phyloP scores from a whole-genome alignment of 2,113 vertebrate genomes.

The Bos taurus region DNA sequence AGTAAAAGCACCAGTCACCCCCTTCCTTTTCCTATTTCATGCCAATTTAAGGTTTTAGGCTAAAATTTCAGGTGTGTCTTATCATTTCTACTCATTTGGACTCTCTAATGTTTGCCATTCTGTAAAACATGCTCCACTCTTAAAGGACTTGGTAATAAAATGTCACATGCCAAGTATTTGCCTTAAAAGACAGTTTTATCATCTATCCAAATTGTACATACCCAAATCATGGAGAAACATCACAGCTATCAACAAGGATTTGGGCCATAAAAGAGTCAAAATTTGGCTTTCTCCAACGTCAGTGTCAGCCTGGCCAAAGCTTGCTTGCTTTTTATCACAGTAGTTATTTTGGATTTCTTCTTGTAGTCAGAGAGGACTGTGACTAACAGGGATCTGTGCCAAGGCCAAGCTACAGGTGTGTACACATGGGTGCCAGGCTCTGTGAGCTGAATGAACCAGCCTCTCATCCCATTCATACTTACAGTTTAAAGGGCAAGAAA shows the following conservation, averaged over 20 bases:
- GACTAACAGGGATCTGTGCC: background rate
- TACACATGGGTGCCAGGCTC: background rate
- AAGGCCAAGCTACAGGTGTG: background rate
- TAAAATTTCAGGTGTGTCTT: background rate
- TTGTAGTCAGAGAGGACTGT: background rate
- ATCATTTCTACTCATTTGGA: background rate
- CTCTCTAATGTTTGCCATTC: background rate
- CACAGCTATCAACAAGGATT: background rate
- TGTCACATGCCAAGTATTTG: background rate
- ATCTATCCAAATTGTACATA: background rate
- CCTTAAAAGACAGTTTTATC: background rate
- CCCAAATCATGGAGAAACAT: background rate
- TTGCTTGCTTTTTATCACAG: background rate
- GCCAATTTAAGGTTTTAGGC: background rate
- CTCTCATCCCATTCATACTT: background rate
- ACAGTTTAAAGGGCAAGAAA: background rate
- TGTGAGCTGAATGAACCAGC: background rate
- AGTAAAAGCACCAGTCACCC: background rate
- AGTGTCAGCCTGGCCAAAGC: background rate
- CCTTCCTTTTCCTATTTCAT: background rate
- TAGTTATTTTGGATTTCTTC: background rate
- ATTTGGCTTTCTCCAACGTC: background rate
- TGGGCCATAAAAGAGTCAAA: background rate
- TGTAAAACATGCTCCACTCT: background rate
- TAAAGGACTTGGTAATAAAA: background rate